Evolutionary conservation across 2,888 invertebrate genomes (phyloP), one percentile per base, ranked within the genome.

Genomic region (Apomyelois bistriatella): DNA sequence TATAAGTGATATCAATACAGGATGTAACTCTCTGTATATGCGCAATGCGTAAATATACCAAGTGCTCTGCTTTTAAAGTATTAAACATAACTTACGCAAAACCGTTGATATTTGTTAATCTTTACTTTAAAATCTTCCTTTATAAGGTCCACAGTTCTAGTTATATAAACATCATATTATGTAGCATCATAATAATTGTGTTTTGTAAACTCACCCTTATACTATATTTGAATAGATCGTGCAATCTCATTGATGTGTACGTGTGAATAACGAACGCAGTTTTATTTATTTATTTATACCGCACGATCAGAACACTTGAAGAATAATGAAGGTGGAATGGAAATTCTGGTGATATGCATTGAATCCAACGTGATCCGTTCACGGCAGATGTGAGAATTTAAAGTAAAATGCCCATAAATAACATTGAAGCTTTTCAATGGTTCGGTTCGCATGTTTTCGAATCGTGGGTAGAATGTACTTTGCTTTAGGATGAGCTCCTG

Each of bases 271-370:
- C 35, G 12, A 32, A 48, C 7, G 36, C 36, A 36, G 36, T 48
- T 36, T 32, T 32, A 32, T 32, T 38, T n/a, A 36, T 36, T 38
- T 49, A 49, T 49, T 50, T 50, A 40, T 40, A 32, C 10, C 35
- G 15, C 37, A 37, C 17, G 48, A 48, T 9, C 28, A 28, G 42
- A 40, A 43, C 28, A 43, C 9, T 35, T 15, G 10, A 16, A 32
- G 46, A 46, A 46, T 46, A 46, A 46, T 32, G 46, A 46, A 32
- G 7, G 38, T 46, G 43, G 32, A 46, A 46, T 46, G 30, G 46
- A 30, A 32, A 32, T 13, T 32, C 46, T 46, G 46, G 35, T 32
- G 32, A 46, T 46, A 32, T 46, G 32, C 46, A 46, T 46, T 46
- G 46, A 46, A 46, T 32, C 46, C 15, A 16, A 46, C 42, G 22